A percentile compares a stretch with the other conserved stretches of the same genome.
Conservation (phyloP, 2,113 vertebrate species). For the Mesoclemmys tuberculata region DNA sequence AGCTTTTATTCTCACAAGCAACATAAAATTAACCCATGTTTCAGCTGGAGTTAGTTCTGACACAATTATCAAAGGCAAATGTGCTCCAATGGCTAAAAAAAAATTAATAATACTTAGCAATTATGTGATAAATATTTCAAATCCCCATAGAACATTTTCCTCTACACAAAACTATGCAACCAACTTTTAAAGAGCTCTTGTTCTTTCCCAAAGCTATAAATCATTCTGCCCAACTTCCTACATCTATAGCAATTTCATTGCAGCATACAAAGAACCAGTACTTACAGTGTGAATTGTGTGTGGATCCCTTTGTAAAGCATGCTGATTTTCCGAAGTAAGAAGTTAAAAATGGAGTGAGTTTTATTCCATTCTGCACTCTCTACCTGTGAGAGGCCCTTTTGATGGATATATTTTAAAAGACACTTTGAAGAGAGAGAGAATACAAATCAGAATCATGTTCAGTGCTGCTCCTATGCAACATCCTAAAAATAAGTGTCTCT, state of each 20-base stretch:
- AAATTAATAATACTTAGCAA: background rate
- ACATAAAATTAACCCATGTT: background rate
- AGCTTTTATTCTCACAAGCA: background rate
- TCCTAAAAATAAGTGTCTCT: constrained; percentile 26
- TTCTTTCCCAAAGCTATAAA: background rate
- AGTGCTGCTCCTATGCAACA: background rate
- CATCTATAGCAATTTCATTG: background rate
- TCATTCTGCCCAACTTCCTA: background rate
- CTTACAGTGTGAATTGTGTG: background rate
- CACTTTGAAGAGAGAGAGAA: background rate
- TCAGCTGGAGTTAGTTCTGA: background rate
- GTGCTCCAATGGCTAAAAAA: background rate
- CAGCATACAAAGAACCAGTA: background rate
- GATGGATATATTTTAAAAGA: background rate
- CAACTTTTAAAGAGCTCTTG: background rate
- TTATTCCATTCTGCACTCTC: background rate
- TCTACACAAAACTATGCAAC: background rate
- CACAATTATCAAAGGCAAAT: background rate
- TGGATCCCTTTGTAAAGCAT: constrained; percentile 1
- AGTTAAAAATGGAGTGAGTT: too few species aligned
- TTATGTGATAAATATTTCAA: background rate
- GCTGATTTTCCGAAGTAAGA: background rate
- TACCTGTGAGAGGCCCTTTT: background rate
- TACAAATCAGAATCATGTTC: background rate
- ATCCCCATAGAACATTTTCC: background rate